Base-by-base conservation (phyloP, 1,140 invertebrate genomes). In the Nephotettix cincticeps region DNA sequence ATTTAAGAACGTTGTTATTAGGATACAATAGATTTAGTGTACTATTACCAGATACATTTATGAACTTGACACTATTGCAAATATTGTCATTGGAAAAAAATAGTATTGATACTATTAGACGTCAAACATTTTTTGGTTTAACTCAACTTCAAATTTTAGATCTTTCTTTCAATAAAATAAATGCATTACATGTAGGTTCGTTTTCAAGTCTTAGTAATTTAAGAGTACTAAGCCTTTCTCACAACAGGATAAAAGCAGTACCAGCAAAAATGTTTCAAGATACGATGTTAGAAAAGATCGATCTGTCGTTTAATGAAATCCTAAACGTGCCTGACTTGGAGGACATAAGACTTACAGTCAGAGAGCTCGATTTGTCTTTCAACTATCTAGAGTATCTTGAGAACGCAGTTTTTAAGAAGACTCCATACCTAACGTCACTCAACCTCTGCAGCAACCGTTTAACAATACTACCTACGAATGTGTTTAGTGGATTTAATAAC, bases 381-480 rank as follows among this genome's bases (percentile, higher is more conserved):
- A 97, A 97, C 79, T 87, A 87, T 63, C 85, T 97, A 43, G 93
- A 96, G 76, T 93, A 94, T 78, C 82, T 97, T 66, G 93, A 96
- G 78, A 91, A 90, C 29, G 94, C 91, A 19, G 92, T 93, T 80
- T 95, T 96, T 79, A 88, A 92, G 36, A 88, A 89, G 73, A 92
- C 91, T 21, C 90, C 91, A 36, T 91, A 90, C 77, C 80, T 96
- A 29, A 87, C 91, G n/a, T 86, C 86, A 68, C 83, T 97, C 19
- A 90, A 92, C 82, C 82, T 97, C 71, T 89, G 90, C 17, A 84
- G 86, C 73, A 97, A 97, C 82, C 88, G 89, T 75, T 84, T 97
- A 27, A 92, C 90, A 0, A 92, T 94, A 68, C 80, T 96, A 43
- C 93, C 93, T 0, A 94, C 96, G 79, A 95, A 94, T 78, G 93